Evolutionary conservation across 1,140 invertebrate species (phyloP).

Genomic region (Frieseomelitta varia): DNA sequence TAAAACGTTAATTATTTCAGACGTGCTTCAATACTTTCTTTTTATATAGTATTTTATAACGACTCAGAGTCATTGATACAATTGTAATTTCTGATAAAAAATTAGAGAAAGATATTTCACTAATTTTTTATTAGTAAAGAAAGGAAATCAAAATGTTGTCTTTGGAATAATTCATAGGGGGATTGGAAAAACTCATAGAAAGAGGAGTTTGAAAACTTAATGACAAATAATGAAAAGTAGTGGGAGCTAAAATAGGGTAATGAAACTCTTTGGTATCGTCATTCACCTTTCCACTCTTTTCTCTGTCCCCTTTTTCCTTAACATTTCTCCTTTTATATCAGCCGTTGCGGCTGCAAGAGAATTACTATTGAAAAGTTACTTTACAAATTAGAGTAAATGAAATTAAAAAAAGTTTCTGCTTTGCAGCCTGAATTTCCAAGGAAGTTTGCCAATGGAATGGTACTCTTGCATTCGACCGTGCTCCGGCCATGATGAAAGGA

Average conservation of each 20-base stretch:
- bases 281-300: slow-evolving; percentile 11
- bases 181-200: too few relatives aligned
- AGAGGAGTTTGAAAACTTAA: not conserved
- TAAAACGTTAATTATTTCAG: not conserved
- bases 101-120: too few relatives aligned
- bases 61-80: too few relatives aligned
- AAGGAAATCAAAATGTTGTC: too few relatives aligned
- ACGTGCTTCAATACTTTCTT: not conserved
- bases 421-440: slow-evolving; percentile 74
- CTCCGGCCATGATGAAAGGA: slow-evolving; percentile 74
- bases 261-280: slow-evolving; percentile 52
- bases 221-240: slow-evolving; percentile 60
- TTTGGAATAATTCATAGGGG: too few relatives aligned
- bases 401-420: slow-evolving; percentile 78
- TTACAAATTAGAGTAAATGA: slow-evolving; percentile 79
- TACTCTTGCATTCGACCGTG: slow-evolving; percentile 75
- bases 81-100: too few relatives aligned
- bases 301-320: not conserved
- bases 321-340: slow-evolving; percentile 29
- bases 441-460: slow-evolving; percentile 72
- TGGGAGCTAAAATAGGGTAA: slow-evolving; percentile 52
- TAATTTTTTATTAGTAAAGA: too few relatives aligned
- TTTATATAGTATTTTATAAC: too few relatives aligned
- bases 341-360: slow-evolving; percentile 61
- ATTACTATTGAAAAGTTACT: slow-evolving; percentile 78